Base-by-base conservation (phyloP, 2,113 vertebrate species). In the Leucosticte australis region DNA sequence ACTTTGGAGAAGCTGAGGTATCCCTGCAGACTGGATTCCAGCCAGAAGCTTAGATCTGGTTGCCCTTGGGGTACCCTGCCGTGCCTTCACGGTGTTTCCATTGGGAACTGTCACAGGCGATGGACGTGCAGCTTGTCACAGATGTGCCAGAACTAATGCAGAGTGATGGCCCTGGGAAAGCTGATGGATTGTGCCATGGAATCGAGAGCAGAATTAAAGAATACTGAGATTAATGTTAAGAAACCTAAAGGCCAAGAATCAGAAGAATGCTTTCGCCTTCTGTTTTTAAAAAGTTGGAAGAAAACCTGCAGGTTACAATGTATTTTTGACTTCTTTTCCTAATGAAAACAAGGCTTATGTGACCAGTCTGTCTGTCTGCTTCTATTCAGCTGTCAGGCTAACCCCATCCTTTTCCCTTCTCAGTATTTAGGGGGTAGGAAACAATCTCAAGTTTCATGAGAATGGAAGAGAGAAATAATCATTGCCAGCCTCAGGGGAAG, bases 391-490 rank as follows among this genome's bases (percentile, higher is more conserved):
- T 70, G 64, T 55, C 52, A 53, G 39, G 41, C 28, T 70, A 57
- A 35, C 33, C 26, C 67, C 18, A 23, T 77, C 44, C 21, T 85
- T 86, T 56, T 64, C 68, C 37, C 39, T 65, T 44, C 52, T 76
- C n/a, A 23, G 2, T 19, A 9, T 86, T 47, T 50, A 56, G 23
- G 8, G 57, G 23, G 28, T 30, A 82, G 60, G 47, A 92, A 85
- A 39, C 47, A 76, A 87, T 87, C 47, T 93, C 78, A 59, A 21
- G 35, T 90, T 90, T 79, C 44, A 21, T 39, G 60, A 87, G 70
- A 70, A 17, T 42, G 35, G 56, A 90, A 46, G 47, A 70, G 59
- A 67, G 46, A 84, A 80, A 70, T 67, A 52, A 56, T 50, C 49
- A 41, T 23, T 39, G 44, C 31, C 42, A 78, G 83, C 57, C 83